These are phyloP conservation scores for Drosophila mimica DNA, from an alignment of 2,888 invertebrate genomes.

Conservation along the genomic window DNA sequence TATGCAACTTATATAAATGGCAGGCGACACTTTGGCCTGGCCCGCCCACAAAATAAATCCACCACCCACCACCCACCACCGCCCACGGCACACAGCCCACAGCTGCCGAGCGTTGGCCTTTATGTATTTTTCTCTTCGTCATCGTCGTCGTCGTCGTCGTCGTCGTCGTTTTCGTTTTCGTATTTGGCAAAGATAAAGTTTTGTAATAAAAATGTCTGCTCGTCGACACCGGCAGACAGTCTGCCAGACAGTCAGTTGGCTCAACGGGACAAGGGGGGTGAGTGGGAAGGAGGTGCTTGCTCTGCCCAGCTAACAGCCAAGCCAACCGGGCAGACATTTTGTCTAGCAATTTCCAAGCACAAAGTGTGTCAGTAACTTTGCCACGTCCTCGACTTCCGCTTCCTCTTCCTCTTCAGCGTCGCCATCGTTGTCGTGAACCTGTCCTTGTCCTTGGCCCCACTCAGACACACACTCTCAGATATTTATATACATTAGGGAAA, in stretches of 20 bases:
- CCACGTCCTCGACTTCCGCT: slow-evolving; percentile 66
- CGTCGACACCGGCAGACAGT: slow-evolving; percentile 65
- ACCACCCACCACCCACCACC: slow-evolving; percentile 1
- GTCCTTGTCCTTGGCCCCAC: slow-evolving; percentile 79
- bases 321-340: slow-evolving; percentile 66
- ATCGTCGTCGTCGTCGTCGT: slow-evolving; percentile 25
- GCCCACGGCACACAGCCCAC: slow-evolving; percentile 19
- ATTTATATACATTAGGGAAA: slow-evolving; percentile 57
- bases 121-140: slow-evolving; percentile 63
- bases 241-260: slow-evolving; percentile 28
- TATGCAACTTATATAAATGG: slow-evolving; percentile 77
- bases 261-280: neutral
- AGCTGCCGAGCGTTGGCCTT: slow-evolving; percentile 52
- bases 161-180: slow-evolving; percentile 55
- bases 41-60: slow-evolving; percentile 11
- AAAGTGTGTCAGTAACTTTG: slow-evolving; percentile 81
- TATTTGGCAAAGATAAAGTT: slow-evolving; percentile 81
- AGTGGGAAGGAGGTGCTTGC: neutral
- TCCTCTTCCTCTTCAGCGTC: slow-evolving; percentile 20
- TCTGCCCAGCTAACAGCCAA: slow-evolving; percentile 34
- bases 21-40: slow-evolving; percentile 67
- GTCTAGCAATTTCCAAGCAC: slow-evolving; percentile 74
- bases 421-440: slow-evolving; percentile 59
- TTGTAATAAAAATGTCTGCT: slow-evolving; percentile 81
- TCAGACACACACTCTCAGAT: slow-evolving; percentile 56